phyloP scores from a whole-genome alignment of 2,888 invertebrate species.

The Gisinianus flammeolus region DNA sequence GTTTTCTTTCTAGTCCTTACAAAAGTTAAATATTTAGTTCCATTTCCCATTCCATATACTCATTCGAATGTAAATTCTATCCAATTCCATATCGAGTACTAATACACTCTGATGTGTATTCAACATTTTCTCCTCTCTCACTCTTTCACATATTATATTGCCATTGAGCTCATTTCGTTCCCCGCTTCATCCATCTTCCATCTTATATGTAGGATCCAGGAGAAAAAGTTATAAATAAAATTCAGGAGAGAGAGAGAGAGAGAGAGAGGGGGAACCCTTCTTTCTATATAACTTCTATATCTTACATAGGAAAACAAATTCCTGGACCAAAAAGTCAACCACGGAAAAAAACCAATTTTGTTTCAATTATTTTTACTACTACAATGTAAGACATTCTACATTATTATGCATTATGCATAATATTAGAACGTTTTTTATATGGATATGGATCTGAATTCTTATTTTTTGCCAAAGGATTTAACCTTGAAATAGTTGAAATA shows the following conservation, averaged over 20 bases:
- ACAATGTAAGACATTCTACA: too few relatives aligned
- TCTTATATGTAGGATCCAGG: slow-evolving; percentile 43
- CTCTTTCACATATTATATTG: neutral
- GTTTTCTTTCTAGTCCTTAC: slow-evolving; percentile 6
- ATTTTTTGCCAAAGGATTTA: too few relatives aligned
- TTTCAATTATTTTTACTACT: neutral
- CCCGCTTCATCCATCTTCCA: slow-evolving; percentile 42
- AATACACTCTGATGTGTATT: neutral
- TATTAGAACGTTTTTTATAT: too few relatives aligned
- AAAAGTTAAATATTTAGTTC: slow-evolving; percentile 23
- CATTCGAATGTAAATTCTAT: slow-evolving; percentile 21
- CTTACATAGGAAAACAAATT: neutral
- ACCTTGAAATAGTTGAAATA: too few relatives aligned
- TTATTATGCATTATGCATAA: too few relatives aligned
- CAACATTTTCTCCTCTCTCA: slow-evolving; percentile 5
- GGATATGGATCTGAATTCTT: too few relatives aligned
- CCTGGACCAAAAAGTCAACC: slow-evolving; percentile 25
- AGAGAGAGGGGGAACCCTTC: slow-evolving; percentile 10
- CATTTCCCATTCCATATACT: slow-evolving; percentile 11
- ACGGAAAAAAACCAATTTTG: slow-evolving; percentile 1
- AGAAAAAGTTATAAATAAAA: slow-evolving; percentile 36
- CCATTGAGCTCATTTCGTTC: slow-evolving; percentile 9
- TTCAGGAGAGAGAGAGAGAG: slow-evolving; percentile 4
- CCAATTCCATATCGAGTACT: slow-evolving; percentile 21
- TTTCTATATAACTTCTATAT: slow-evolving; percentile 3